Evolutionary conservation across 2,797 vertebrate species (phyloP), one percentile per base, ranked within the genome.

Genomic region (Todus mexicanus): DNA sequence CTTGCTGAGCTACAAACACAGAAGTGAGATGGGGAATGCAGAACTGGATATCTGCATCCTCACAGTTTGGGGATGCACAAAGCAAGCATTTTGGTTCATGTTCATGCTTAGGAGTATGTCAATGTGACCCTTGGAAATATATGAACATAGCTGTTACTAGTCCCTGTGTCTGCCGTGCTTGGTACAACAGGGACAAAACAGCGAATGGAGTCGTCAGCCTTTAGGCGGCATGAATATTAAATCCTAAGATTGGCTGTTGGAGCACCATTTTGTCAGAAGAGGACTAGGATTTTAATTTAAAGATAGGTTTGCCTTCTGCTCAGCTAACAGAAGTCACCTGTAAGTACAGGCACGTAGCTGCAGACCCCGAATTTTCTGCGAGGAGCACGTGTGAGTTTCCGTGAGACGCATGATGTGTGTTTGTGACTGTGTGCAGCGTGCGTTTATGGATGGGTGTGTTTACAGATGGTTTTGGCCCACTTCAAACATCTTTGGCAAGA

Each of bases 401-500:
- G 0, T 10, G 66, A 80, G 31, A 70, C 27, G 27, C 40, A 26
- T 0, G 12, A 31, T 11, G 57, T 56, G 53, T 64, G 35, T 59
- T 51, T 72, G 53, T 1, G 7, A 27, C 31, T 66, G 59, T 4
- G 16, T 27, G 65, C 45, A 61, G 60, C 38, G 4, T 35, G 73
- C 31, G 50, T 15, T 33, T 79, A 40, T 17, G 42, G 57, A 80
- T 1, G 38, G n/a, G 31, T 68, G 37, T 89, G 57, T 84, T 87
- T 90, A 74, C 76, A 93, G 78, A 87, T 51, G 66, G 2, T 91
- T 91, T 93, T 94, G 92, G 63, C 60, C 59, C 53, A 40, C 51
- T 83, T 76, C n/a, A 83, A 90, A 82, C 71, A 60, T 65, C 86
- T 78, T 84, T 90, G 91, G 81, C 83, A 82, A 65, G 21, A 90